phyloP scores from a whole-genome alignment of 1,140 invertebrate species.

The Drosophila pectinifera region DNA sequence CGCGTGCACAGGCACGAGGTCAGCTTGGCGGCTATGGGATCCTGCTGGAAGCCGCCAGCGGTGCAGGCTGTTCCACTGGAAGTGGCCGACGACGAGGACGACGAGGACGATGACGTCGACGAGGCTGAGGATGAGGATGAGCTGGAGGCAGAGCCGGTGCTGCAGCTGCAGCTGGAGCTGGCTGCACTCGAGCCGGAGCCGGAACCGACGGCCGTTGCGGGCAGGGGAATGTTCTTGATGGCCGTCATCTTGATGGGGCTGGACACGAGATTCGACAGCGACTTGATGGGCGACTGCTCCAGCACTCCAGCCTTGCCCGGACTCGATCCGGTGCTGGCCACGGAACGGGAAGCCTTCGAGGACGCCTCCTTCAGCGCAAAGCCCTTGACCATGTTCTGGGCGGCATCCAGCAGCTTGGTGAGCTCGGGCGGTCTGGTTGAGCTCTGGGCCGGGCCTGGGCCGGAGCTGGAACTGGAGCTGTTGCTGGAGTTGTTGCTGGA shows the following conservation, averaged over 20 bases:
- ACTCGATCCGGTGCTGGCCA: slow-evolving; percentile 1
- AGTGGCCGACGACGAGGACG: not conserved
- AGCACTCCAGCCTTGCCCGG: slow-evolving; percentile 50
- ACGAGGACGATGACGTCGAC: not conserved
- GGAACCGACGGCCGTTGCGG: slow-evolving; percentile 38
- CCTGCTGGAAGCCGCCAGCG: slow-evolving; percentile 72
- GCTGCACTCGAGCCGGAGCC: not conserved
- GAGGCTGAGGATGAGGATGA: not conserved
- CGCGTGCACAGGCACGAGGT: slow-evolving; percentile 85
- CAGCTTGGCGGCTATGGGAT: slow-evolving; percentile 85
- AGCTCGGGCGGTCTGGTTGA: slow-evolving; percentile 56
- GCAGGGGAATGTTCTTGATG: slow-evolving; percentile 84
- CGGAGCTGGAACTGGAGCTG: not conserved
- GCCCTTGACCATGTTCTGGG: slow-evolving; percentile 85
- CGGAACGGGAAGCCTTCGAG: not conserved
- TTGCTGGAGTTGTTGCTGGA: not conserved
- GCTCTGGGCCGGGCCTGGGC: slow-evolving; percentile 3
- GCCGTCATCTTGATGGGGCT: slow-evolving; percentile 86
- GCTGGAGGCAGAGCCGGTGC: slow-evolving; percentile 3
- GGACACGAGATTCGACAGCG: slow-evolving; percentile 87
- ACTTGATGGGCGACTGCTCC: slow-evolving; percentile 88
- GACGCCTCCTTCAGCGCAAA: slow-evolving; percentile 57
- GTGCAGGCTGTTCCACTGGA: slow-evolving; percentile 32
- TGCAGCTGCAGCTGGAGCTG: slow-evolving; percentile 13
- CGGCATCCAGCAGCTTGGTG: slow-evolving; percentile 65